A percentile compares a stretch with the other conserved stretches of the same genome.
Evolutionary conservation across 1,140 invertebrate genomes (phyloP).

Genomic region (Bombus soroeensis): DNA sequence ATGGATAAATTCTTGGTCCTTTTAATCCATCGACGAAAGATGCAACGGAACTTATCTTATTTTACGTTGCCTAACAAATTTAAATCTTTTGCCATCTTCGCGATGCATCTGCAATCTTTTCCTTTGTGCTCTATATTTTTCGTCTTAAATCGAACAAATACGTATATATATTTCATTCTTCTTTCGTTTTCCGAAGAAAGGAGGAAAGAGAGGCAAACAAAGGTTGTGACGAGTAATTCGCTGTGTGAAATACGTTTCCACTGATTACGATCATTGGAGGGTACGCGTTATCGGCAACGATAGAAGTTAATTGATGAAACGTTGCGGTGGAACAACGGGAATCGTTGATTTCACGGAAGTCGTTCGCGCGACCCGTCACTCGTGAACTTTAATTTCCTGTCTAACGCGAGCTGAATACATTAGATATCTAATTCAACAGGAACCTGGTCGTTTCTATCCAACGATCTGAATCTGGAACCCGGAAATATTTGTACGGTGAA

Average conservation of each 20-base stretch:
- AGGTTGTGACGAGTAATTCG: background rate
- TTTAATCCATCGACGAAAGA: constrained; percentile 1
- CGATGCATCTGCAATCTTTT: background rate
- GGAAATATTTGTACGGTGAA: background rate
- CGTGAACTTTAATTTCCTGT: constrained; percentile 33
- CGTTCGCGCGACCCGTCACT: constrained; percentile 2
- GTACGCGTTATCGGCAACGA: background rate
- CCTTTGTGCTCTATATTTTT: background rate
- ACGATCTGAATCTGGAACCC: no score
- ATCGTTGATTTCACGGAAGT: constrained; percentile 37
- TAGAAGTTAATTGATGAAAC: constrained; percentile 29
- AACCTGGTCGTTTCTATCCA: background rate
- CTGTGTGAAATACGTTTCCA: background rate
- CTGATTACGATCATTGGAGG: background rate
- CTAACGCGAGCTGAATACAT: constrained; percentile 6
- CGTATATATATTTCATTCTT: background rate
- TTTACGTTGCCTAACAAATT: background rate
- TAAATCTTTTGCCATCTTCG: background rate
- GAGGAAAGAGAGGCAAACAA: background rate
- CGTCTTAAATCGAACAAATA: background rate
- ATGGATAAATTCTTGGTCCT: background rate
- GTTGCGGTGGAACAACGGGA: background rate
- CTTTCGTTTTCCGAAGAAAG: background rate
- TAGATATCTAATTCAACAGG: background rate
- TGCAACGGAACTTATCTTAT: background rate